These are phyloP conservation scores for Drosophila erecta DNA, from an alignment of 1,140 invertebrate species.

Conservation along the genomic window DNA sequence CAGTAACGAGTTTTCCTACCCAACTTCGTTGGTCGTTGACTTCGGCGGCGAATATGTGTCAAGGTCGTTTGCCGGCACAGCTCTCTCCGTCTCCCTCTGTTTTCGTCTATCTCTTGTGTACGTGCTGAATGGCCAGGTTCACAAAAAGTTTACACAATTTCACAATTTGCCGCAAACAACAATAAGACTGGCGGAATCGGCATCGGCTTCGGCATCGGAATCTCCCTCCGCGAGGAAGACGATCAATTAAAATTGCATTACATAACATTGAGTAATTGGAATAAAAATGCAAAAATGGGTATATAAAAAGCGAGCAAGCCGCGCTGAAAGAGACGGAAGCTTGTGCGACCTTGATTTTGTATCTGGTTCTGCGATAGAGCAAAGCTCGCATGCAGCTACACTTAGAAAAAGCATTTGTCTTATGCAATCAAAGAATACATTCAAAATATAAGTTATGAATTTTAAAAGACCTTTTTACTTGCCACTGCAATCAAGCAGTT, in stretches of 20 bases:
- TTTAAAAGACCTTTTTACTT: no score
- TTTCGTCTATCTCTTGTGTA: slow-evolving; percentile 39
- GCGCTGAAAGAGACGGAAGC: slow-evolving; percentile 36
- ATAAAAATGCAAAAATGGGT: slow-evolving; percentile 7
- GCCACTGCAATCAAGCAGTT: no score
- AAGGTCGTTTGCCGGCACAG: slow-evolving; percentile 50
- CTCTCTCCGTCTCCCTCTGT: slow-evolving; percentile 7
- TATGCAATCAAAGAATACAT: no score
- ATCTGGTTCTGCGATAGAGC: slow-evolving; percentile 18
- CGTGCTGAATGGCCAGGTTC: slow-evolving; percentile 44
- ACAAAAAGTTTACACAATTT: slow-evolving; percentile 42
- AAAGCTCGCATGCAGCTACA: slow-evolving; percentile 26
- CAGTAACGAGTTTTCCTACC: slow-evolving; percentile 42
- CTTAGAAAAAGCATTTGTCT: not conserved
- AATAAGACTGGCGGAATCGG: slow-evolving; percentile 19
- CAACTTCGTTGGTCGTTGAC: slow-evolving; percentile 44
- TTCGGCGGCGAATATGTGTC: slow-evolving; percentile 53
- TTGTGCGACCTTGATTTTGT: slow-evolving; percentile 35
- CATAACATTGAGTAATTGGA: slow-evolving; percentile 26
- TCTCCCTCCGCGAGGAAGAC: slow-evolving; percentile 8
- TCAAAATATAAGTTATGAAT: no score
- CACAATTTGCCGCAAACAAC: slow-evolving; percentile 34
- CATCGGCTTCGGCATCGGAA: slow-evolving; percentile 14
- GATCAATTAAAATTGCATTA: slow-evolving; percentile 64
- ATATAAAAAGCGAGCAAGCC: slow-evolving; percentile 4